Evolutionary conservation across 2,797 vertebrate genomes (phyloP).

Genomic region (Tenualosa ilisha): DNA sequence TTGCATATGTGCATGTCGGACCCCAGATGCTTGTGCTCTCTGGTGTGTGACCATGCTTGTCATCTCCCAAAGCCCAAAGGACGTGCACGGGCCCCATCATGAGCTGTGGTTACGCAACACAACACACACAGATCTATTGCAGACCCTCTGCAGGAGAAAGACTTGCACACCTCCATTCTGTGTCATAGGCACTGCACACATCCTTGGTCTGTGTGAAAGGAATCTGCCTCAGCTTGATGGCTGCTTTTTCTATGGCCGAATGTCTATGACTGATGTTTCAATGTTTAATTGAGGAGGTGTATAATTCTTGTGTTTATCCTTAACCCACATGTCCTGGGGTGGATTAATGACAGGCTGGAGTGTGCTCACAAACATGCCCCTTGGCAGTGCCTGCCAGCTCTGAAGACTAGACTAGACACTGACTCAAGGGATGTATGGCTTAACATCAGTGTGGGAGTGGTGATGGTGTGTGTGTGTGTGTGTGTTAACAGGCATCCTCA

Average conservation of each 20-base stretch:
- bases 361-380: not conserved
- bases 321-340: not conserved
- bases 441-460: not conserved
- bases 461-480: not conserved
- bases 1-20: not conserved
- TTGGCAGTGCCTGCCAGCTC: not conserved
- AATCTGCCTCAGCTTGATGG: not conserved
- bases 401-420: slow-evolving; percentile 3
- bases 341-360: not conserved
- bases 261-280: not conserved
- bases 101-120: not conserved
- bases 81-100: slow-evolving; percentile 4
- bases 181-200: not conserved
- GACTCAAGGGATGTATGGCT: not conserved
- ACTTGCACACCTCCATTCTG: not conserved
- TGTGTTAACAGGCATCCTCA: not conserved
- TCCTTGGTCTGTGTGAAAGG: not conserved
- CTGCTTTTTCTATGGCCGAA: not conserved
- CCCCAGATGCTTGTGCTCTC: not conserved
- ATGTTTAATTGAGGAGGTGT: not conserved
- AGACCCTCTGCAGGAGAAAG: not conserved
- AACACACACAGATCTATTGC: not conserved
- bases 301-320: not conserved
- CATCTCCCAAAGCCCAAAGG: not conserved
- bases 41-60: not conserved